Evolutionary conservation across 2,797 vertebrate genomes (phyloP).

Genomic region (Anabas testudineus): DNA sequence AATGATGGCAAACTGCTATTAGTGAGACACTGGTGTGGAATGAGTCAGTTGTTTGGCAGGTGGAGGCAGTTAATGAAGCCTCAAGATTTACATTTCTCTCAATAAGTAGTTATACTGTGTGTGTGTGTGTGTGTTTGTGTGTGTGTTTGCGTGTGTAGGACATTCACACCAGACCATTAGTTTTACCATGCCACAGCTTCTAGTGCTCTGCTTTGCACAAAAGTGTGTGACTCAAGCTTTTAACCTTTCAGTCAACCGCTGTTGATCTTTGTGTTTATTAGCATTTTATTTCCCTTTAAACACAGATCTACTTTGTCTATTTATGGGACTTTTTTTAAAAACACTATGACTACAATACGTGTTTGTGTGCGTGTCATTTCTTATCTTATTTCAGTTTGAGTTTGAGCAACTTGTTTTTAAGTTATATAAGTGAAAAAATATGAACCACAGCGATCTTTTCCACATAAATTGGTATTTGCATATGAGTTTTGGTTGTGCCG

Average conservation of each 20-base stretch:
- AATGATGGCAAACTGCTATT: slow-evolving; percentile 50
- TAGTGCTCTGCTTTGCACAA: slow-evolving; percentile 38
- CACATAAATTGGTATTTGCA: background rate
- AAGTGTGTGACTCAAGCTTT: slow-evolving; percentile 39
- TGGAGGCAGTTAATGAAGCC: slow-evolving; percentile 67
- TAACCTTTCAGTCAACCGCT: slow-evolving; percentile 30
- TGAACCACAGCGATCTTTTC: background rate
- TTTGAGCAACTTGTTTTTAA: slow-evolving; percentile 13
- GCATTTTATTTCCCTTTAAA: background rate
- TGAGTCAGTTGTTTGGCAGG: slow-evolving; percentile 62
- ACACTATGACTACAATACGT: background rate
- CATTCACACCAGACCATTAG: slow-evolving; percentile 70
- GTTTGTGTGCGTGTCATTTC: background rate
- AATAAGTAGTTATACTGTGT: slow-evolving; percentile 21
- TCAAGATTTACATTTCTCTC: slow-evolving; percentile 52
- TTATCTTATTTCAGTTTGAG: background rate
- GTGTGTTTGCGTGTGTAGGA: slow-evolving; percentile 13
- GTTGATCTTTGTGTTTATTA: slow-evolving; percentile 37
- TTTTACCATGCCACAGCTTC: slow-evolving; percentile 56
- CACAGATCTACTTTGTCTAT: background rate
- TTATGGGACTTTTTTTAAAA: background rate
- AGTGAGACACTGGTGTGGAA: slow-evolving; percentile 30
- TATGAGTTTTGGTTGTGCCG: background rate
- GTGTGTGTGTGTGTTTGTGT: slow-evolving; percentile 11
- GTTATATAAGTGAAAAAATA: background rate